Evolutionary conservation across 2,797 vertebrate species (phyloP).

Genomic region (Dryobates pubescens): DNA sequence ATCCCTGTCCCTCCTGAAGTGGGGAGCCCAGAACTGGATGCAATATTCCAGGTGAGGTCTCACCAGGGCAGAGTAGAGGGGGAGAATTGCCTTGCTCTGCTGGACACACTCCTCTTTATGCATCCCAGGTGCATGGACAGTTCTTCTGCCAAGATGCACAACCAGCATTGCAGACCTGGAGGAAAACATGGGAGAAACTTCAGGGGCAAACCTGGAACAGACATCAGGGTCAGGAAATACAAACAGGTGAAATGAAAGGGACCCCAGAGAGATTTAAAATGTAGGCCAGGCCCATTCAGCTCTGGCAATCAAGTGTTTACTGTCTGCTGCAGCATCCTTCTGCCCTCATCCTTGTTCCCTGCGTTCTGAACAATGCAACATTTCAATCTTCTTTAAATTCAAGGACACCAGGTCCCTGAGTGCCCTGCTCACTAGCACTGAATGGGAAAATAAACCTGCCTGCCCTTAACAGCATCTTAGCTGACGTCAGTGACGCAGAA

Average conservation of each 20-base stretch:
- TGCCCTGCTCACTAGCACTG: constrained; percentile 1
- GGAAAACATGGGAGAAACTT: not conserved
- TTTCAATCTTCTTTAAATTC: constrained; percentile 64
- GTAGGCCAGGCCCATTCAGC: constrained; percentile 29
- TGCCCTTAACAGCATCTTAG: constrained; percentile 23
- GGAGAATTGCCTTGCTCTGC: too few relatives aligned
- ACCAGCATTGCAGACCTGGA: not conserved
- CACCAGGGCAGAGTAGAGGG: too few relatives aligned
- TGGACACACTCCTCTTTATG: too few relatives aligned
- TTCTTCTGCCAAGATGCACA: not conserved
- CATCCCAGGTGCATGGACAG: not conserved
- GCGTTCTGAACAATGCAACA: constrained; percentile 39
- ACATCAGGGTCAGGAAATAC: not conserved
- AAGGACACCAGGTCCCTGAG: constrained; percentile 42
- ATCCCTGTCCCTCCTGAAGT: too few relatives aligned
- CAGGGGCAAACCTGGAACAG: not conserved
- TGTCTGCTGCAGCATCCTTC: not conserved
- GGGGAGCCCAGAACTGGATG: too few relatives aligned
- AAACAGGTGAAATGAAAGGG: not conserved
- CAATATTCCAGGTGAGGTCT: too few relatives aligned
- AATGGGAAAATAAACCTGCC: constrained; percentile 51
- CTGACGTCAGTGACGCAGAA: constrained; percentile 59
- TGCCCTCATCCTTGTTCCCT: constrained; percentile 9
- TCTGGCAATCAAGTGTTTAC: constrained; percentile 43
- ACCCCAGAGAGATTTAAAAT: not conserved